Percentiles rank a stretch among this genome's conserved stretches.
Conservation (phyloP, 2,797 vertebrate genomes). For the Molothrus aeneus region DNA sequence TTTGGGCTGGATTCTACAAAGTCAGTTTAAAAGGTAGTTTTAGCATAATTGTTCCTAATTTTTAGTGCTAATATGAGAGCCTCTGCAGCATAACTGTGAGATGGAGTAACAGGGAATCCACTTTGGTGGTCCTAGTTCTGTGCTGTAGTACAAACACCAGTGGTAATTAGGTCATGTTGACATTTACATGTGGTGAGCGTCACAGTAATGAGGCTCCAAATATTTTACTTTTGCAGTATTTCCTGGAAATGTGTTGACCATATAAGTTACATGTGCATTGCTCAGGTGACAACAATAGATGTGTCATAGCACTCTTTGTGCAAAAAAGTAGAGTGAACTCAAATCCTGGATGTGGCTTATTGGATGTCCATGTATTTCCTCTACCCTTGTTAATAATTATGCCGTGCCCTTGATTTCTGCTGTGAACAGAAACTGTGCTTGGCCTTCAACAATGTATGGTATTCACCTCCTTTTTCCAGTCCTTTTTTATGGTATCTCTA, state of each 20-base stretch:
- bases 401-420: not conserved
- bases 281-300: not conserved
- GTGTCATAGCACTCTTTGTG: not conserved
- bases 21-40: not conserved
- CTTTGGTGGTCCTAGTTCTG: not conserved
- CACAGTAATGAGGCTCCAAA: not conserved
- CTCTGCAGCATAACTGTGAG: not conserved
- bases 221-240: slow-evolving; percentile 31
- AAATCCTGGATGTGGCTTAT: not conserved
- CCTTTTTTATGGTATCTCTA: not conserved
- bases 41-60: not conserved
- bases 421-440: not conserved
- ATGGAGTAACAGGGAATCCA: not conserved
- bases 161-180: not conserved
- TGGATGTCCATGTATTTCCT: not conserved
- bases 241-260: slow-evolving; percentile 6
- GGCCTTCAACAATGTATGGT: not conserved
- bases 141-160: not conserved
- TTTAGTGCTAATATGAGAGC: not conserved
- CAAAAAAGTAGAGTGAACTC: not conserved
- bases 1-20: not conserved
- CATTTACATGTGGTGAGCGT: not conserved
- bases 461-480: not conserved
- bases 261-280: not conserved
- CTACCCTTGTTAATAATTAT: not conserved